Conservation (phyloP, 1,140 invertebrate species). For the Gonatopus flavifemur region DNA sequence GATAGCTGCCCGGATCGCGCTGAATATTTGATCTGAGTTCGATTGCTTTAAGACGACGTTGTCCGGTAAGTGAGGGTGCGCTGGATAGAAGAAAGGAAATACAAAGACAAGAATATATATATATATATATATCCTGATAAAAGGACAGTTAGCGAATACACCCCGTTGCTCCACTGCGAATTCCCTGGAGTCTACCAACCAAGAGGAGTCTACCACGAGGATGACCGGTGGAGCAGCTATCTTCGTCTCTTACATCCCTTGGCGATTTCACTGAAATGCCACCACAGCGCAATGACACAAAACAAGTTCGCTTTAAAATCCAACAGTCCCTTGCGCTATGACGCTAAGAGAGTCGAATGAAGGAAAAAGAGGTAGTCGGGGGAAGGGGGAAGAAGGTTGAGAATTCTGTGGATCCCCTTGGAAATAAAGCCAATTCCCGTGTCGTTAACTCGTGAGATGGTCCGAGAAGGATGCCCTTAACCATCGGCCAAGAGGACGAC, state of each 20-base stretch:
- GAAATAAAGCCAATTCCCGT: conserved; percentile 41
- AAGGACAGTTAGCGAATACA: conserved; percentile 36
- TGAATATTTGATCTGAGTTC: conserved; percentile 56
- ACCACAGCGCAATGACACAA: too few relatives aligned
- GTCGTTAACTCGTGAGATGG: conserved; percentile 33
- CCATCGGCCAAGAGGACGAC: conserved; percentile 18
- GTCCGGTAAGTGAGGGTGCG: conserved; percentile 28
- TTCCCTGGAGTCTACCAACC: conserved; percentile 44
- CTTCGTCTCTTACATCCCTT: conserved; percentile 24
- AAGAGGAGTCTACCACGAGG: conserved; percentile 22
- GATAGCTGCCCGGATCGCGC: conserved; percentile 34
- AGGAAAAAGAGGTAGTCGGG: conserved; percentile 9
- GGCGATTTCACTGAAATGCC: conserved; percentile 11
- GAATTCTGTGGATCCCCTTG: conserved; percentile 13
- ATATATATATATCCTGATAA: conserved; percentile 25
- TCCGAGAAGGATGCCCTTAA: conserved; percentile 13
- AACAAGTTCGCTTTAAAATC: conserved; percentile 43
- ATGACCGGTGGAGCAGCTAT: conserved; percentile 50
- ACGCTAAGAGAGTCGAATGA: conserved; percentile 3
- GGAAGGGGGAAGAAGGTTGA: conserved; percentile 4
- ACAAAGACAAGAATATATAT: conserved; percentile 21
- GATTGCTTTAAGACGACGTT: conserved; percentile 51
- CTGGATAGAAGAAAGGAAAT: conserved; percentile 1
- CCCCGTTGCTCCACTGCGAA: too few relatives aligned
- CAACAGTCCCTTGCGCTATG: conserved; percentile 7